Evolutionary conservation across 2,888 invertebrate species (phyloP).

Genomic region (Drosophila prolongata): DNA sequence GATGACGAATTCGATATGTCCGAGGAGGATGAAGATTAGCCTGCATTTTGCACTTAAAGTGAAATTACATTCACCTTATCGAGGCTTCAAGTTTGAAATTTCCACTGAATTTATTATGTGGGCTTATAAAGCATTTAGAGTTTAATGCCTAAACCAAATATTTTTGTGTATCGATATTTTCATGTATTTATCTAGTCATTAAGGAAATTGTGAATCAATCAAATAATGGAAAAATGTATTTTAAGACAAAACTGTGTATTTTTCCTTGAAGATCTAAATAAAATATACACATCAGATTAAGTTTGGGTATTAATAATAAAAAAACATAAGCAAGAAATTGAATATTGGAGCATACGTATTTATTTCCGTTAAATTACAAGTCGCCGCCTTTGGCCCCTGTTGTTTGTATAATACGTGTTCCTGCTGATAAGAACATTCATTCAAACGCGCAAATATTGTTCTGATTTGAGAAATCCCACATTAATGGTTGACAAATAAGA

Average conservation of each 20-base stretch:
- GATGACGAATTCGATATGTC: slow-evolving; percentile 82
- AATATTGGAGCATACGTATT: not conserved
- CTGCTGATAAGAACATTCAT: slow-evolving; percentile 27
- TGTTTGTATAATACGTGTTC: slow-evolving; percentile 3
- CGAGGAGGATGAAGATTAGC: slow-evolving; percentile 65
- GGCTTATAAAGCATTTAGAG: slow-evolving; percentile 19
- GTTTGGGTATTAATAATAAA: not conserved
- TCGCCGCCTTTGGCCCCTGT: slow-evolving; percentile 5
- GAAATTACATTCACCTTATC: not conserved
- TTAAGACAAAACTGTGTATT: no score
- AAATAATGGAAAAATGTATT: slow-evolving; percentile 1
- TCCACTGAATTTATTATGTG: not conserved
- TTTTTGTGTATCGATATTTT: not conserved
- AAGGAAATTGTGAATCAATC: slow-evolving; percentile 10
- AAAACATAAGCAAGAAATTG: no score
- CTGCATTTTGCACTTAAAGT: not conserved
- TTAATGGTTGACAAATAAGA: slow-evolving; percentile 27
- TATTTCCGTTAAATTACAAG: slow-evolving; percentile 26
- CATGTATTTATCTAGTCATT: slow-evolving; percentile 21
- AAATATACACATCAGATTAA: not conserved
- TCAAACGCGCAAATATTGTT: slow-evolving; percentile 35
- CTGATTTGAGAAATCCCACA: slow-evolving; percentile 27
- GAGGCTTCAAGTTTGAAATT: slow-evolving; percentile 1
- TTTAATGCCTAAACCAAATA: slow-evolving; percentile 22
- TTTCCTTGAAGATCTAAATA: not conserved